phyloP scores from a whole-genome alignment of 1,140 invertebrate genomes.

The Pteromalus puparum region DNA sequence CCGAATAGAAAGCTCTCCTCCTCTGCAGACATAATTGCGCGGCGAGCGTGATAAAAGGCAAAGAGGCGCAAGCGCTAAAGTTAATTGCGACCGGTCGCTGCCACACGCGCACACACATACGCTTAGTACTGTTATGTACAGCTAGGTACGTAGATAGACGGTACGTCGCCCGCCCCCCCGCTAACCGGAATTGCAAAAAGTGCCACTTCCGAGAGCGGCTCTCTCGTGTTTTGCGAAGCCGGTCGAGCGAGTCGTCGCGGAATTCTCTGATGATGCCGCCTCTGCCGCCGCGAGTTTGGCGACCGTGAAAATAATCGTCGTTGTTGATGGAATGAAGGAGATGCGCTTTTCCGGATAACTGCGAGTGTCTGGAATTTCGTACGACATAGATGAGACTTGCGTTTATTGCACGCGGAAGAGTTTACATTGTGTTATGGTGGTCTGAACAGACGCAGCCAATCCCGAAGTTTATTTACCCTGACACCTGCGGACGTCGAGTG shows the following conservation, averaged over 20 bases:
- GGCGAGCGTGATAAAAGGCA: constrained; percentile 7
- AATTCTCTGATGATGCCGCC: background rate
- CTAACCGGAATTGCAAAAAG: background rate
- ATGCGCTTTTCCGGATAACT: background rate
- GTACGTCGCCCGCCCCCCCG: background rate
- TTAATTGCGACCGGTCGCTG: constrained; percentile 21
- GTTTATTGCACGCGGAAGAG: too few species aligned
- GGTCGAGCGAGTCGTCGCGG: background rate
- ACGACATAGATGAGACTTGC: too few species aligned
- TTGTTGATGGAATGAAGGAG: background rate
- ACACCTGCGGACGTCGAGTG: constrained; percentile 1
- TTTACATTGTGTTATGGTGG: too few species aligned
- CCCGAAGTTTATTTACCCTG: constrained; percentile 33
- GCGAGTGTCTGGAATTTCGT: background rate
- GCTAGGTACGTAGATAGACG: too few species aligned
- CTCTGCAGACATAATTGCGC: constrained; percentile 3
- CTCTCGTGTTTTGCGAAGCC: background rate
- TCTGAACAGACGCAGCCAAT: too few species aligned
- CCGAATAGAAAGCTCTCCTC: background rate
- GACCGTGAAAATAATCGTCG: background rate
- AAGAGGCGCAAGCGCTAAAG: background rate
- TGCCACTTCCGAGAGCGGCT: background rate
- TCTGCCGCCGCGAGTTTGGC: background rate
- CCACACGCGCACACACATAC: background rate
- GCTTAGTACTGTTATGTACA: background rate